Percentiles rank a stretch among this genome's conserved stretches.
Conservation (phyloP, 1,140 invertebrate species). For the Dryas iulia region DNA sequence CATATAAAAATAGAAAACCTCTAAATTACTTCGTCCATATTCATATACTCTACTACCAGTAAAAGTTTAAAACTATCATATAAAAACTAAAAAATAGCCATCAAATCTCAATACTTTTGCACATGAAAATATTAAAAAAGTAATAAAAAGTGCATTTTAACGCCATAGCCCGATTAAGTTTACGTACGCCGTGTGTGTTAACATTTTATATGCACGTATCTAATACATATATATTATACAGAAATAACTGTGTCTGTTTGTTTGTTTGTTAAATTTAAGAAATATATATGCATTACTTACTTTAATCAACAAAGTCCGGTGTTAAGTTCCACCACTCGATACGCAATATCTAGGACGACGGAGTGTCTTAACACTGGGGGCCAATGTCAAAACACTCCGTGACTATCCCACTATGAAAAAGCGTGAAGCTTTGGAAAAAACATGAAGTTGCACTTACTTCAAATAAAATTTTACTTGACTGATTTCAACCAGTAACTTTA, state of each 20-base stretch:
- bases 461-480: no score
- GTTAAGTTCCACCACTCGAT: not conserved
- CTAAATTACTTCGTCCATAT: not conserved
- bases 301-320: no score
- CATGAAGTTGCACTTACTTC: no score
- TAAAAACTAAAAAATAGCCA: conserved; percentile 3
- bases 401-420: no score
- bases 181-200: conserved; percentile 42
- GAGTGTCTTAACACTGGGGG: not conserved
- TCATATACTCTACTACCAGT: not conserved
- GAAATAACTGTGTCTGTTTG: not conserved
- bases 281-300: no score
- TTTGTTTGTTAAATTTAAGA: not conserved
- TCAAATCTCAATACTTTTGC: conserved; percentile 2
- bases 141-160: conserved; percentile 23
- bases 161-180: conserved; percentile 41
- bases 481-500: no score
- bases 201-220: not conserved
- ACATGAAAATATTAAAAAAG: conserved; percentile 12
- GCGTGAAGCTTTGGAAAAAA: no score
- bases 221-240: not conserved
- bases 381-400: no score
- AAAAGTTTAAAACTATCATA: not conserved
- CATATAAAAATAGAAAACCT: no score
- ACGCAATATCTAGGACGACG: not conserved